Evolutionary conservation across 64 coral and sea anemone species (phyloP), one percentile per base, ranked within the genome.

Genomic region (Pocillopora verrucosa): DNA sequence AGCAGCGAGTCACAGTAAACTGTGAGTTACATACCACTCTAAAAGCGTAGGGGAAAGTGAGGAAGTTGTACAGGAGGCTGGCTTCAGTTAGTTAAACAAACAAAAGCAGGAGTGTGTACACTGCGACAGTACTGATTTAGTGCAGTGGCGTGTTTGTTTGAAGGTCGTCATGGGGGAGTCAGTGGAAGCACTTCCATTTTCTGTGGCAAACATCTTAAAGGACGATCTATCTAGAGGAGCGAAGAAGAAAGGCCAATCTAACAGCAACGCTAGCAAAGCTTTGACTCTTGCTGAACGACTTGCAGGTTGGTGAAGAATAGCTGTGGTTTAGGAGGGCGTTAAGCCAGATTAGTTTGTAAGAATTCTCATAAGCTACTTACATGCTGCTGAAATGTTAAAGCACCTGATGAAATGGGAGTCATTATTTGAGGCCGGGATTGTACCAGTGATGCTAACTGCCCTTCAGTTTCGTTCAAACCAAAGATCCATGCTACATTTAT

Each of bases 201-300:
- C 82, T 38, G 65, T 85, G 61, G 82, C 38, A 25, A 85, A 85
- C 82, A 85, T 85, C 65, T 56, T 72, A 41, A 72, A 85, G 36
- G 20, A 56, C 68, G 64, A 85, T 65, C 17, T 63, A 35, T 25
- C 57, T 9, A 45, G 6, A 16, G 64, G 45, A n/a, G 41, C 6
- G n/a, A 70, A 9, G 56, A 85, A 85, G 72, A 16, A 16, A 4
- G 37, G 30, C 12, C 82, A 72, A 72, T 85, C 64, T 26, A 30
- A 63, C 30, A 25, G 34, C 82, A 72, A 38, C 45, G 61, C 22
- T 7, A 24, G 62, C 12, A 85, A 85, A 57, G 83, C 83, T 22
- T 51, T 87, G 22, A 92, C 56, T 38, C 90, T 92, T 10, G 83
- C 90, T 78, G 84, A 92, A 78, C 83, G 82, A 87, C 36, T 92